These are phyloP conservation scores for Mythimna impura DNA, from an alignment of 2,888 invertebrate genomes.

Conservation along the genomic window DNA sequence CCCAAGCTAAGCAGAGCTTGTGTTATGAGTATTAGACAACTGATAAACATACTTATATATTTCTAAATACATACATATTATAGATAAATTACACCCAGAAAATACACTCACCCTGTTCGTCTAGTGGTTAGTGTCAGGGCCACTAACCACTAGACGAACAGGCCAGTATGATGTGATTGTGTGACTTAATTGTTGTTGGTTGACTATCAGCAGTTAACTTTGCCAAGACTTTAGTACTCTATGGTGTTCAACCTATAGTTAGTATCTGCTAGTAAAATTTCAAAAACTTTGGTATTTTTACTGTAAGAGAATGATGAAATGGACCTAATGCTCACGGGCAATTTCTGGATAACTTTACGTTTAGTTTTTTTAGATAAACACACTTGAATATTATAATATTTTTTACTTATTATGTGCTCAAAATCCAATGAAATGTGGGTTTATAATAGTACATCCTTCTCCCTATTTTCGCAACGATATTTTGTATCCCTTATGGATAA, in stretches of 20 bases:
- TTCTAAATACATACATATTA: too few species aligned
- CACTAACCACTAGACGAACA: too few species aligned
- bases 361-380: neutral
- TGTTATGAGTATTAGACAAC: too few species aligned
- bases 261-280: neutral
- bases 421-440: neutral
- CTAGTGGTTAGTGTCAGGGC: too few species aligned
- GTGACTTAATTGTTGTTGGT: neutral
- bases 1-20: too few species aligned
- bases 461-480: neutral
- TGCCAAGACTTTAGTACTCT: neutral
- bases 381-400: neutral
- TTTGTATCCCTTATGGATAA: constrained; percentile 11
- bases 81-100: too few species aligned
- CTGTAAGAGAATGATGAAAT: neutral
- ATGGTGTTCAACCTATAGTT: neutral
- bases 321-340: neutral
- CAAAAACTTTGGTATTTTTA: neutral
- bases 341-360: neutral
- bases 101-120: too few species aligned
- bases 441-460: neutral
- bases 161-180: too few species aligned
- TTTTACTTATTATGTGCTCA: neutral
- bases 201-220: neutral
- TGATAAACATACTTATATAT: too few species aligned